phyloP scores from a whole-genome alignment of 2,113 vertebrate species.

The Spea bombifrons region DNA sequence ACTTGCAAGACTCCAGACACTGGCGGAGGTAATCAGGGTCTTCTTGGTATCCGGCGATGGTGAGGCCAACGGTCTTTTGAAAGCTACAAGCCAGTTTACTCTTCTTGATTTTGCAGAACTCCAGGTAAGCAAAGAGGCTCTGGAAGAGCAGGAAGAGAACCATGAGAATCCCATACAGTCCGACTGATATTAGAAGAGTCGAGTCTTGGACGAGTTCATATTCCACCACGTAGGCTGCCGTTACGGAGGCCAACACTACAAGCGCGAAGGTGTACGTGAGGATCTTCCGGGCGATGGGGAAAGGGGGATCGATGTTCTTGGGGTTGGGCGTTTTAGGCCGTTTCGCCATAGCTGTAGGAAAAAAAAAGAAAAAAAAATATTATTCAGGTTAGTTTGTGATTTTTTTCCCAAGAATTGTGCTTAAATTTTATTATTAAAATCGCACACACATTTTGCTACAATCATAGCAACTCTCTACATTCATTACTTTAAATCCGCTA shows the following conservation, averaged over 20 bases:
- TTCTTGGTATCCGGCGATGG: conserved; percentile 84
- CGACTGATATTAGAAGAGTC: conserved; percentile 75
- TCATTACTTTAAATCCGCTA: no score
- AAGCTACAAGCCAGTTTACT: conserved; percentile 53
- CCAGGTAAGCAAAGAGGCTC: conserved; percentile 79
- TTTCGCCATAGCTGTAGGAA: no score
- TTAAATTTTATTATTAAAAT: no score
- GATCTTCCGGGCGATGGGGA: conserved; percentile 37
- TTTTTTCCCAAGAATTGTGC: no score
- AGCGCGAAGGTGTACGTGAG: conserved; percentile 75
- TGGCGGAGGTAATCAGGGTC: conserved; percentile 77
- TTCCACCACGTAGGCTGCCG: conserved; percentile 72
- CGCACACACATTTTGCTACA: no score
- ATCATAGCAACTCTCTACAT: no score
- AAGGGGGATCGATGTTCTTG: background rate
- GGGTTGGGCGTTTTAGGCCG: no score
- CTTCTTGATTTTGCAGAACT: conserved; percentile 64
- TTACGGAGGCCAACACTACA: conserved; percentile 67
- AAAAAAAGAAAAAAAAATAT: no score
- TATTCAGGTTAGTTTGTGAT: no score
- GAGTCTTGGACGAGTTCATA: conserved; percentile 65
- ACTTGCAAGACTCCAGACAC: conserved; percentile 74
- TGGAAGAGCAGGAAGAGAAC: conserved; percentile 72
- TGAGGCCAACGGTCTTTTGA: conserved; percentile 77
- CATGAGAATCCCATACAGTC: conserved; percentile 80